Conservation (phyloP, 92 coral and sea anemone genomes). For the Palythoa grandis region DNA sequence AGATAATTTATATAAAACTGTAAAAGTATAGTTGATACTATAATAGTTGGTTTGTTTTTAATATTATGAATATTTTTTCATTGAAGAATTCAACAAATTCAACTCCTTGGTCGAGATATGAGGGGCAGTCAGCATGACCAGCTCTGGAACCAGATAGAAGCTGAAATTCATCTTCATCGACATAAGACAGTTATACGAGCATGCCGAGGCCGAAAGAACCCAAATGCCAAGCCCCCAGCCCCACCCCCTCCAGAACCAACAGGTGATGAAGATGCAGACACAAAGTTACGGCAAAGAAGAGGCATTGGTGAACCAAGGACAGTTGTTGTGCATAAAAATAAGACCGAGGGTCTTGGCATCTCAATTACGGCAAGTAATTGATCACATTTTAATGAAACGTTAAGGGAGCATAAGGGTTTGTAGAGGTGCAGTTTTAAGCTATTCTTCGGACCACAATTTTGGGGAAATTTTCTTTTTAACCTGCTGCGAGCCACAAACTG, state of each 20-base stretch:
- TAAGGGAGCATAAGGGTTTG: too few relatives aligned
- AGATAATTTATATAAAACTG: too few relatives aligned
- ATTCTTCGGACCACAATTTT: too few relatives aligned
- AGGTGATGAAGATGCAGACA: slow-evolving; percentile 78
- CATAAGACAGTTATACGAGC: slow-evolving; percentile 99
- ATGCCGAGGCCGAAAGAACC: slow-evolving; percentile 97
- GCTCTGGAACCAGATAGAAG: slow-evolving; percentile 98
- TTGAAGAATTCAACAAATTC: slow-evolving; percentile 95
- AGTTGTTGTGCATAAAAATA: slow-evolving; percentile 77
- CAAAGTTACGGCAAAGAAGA: slow-evolving; percentile 83
- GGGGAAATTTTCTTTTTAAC: too few relatives aligned
- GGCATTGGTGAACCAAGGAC: slow-evolving; percentile 98
- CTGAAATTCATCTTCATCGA: slow-evolving; percentile 96
- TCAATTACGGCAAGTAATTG: slow-evolving; percentile 84
- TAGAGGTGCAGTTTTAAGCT: neutral
- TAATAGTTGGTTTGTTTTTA: too few relatives aligned
- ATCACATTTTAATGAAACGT: too few relatives aligned
- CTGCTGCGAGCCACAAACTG: too few relatives aligned
- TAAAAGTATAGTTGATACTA: too few relatives aligned
- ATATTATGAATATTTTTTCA: neutral
- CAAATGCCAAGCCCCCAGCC: slow-evolving; percentile 92
- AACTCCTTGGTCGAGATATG: slow-evolving; percentile 95
- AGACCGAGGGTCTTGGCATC: slow-evolving; percentile 93
- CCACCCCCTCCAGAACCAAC: slow-evolving; percentile 81
- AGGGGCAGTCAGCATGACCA: slow-evolving; percentile 93